Evolutionary conservation across 2,888 invertebrate genomes (phyloP), one percentile per base, ranked within the genome.

Genomic region (Cheilosia vulpina): DNA sequence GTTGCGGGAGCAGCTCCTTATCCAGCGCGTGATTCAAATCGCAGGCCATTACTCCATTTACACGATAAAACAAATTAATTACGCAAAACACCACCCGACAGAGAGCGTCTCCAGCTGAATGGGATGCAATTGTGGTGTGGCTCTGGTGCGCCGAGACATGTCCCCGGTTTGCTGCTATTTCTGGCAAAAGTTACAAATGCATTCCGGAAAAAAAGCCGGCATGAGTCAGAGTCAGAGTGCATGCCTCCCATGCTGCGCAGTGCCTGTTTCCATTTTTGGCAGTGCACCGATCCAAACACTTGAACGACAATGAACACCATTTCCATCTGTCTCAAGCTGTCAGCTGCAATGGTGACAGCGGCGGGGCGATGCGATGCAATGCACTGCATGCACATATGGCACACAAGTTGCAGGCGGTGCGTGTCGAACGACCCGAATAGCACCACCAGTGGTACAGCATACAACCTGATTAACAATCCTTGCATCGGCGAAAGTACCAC

Each of bases 11-110:
- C 9, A 31, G 31, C 31, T 7, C 9, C 9, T 9, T 53, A 55
- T 53, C 50, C 62, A 75, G 79, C 84, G 58, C 63, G 84, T 75
- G 75, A 71, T 66, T 79, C 80, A 75, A 84, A 84, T 84, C 75
- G 65, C 75, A 60, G 71, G 58, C 79, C 80, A 84, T 84, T 84
- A 84, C 84, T 84, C 84, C 84, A 76, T 79, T 79, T 79, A 80
- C 84, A 80, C 79, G 75, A 84, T 84, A 84, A 84, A 84, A 84
- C 69, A 76, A 80, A 79, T 80, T 84, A 84, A 84, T 84, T 84
- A 79, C 75, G 65, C 71, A 71, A 84, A 84, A 71, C 69, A 84
- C 65, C 55, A 55, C 45, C 21, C 55, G 68, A 34, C 63, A 45
- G 66, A 24, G 19, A 41, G 19, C 47, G 47, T 58, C 38, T 19